Conservation (phyloP, 92 coral and sea anemone genomes). For the Micromussa lordhowensis region DNA sequence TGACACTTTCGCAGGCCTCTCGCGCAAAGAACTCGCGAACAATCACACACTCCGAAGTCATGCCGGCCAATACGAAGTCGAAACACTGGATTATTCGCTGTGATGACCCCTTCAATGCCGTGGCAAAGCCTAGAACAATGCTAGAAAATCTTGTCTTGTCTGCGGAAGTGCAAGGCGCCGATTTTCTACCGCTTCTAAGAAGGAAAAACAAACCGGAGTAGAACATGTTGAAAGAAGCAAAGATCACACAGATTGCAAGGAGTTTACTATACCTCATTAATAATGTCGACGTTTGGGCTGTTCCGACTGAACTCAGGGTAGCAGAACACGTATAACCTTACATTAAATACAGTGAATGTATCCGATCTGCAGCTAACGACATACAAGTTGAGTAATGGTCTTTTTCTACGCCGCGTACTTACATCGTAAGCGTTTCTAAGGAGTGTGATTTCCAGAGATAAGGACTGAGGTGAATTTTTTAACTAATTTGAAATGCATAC, state of each 20-base stretch:
- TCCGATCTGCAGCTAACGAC: slow-evolving; percentile 10
- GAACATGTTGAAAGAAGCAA: background rate
- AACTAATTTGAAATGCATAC: slow-evolving; percentile 25
- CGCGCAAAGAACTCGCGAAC: slow-evolving; percentile 1
- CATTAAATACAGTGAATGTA: background rate
- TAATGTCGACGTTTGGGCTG: background rate
- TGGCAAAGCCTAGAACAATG: background rate
- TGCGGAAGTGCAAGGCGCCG: slow-evolving; percentile 34
- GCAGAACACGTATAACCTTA: background rate
- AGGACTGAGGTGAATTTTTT: slow-evolving; percentile 10
- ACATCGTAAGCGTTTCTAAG: slow-evolving; percentile 34
- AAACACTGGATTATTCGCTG: background rate
- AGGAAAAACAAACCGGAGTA: slow-evolving; percentile 1
- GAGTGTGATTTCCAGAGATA: slow-evolving; percentile 39
- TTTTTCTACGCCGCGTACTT: background rate
- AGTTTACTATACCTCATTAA: background rate
- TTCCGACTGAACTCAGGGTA: background rate
- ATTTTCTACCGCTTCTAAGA: slow-evolving; percentile 22
- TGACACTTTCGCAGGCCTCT: background rate
- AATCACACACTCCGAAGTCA: slow-evolving; percentile 23
- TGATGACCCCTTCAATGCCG: background rate
- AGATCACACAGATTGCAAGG: background rate
- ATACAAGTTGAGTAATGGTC: slow-evolving; percentile 24
- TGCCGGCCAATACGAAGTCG: background rate
- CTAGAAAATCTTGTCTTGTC: background rate